phyloP scores from a whole-genome alignment of 1,140 invertebrate genomes.

The Dreissena polymorpha region DNA sequence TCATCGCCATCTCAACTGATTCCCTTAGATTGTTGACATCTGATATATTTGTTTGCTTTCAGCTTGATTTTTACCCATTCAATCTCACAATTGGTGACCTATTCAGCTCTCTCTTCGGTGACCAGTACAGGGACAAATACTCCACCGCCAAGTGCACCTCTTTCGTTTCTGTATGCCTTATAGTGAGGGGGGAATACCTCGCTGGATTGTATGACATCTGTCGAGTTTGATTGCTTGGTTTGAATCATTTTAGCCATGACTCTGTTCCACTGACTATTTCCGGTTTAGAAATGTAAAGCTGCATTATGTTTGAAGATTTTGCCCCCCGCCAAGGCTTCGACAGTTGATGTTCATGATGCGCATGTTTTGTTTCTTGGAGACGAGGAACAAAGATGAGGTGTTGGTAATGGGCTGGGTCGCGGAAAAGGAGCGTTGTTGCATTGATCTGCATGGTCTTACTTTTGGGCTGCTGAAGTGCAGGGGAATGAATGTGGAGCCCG shows the following conservation, averaged over 20 bases:
- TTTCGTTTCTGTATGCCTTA: too few species aligned
- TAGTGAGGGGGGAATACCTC: constrained; percentile 43
- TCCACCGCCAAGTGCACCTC: too few species aligned
- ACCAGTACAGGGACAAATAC: too few species aligned
- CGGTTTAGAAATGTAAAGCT: constrained; percentile 20
- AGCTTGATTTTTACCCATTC: constrained; percentile 47
- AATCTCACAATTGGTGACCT: constrained; percentile 51
- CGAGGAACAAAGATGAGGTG: neutral
- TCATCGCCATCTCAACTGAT: neutral
- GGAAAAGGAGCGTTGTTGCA: neutral
- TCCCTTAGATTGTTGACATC: constrained; percentile 4
- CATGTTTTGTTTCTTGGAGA: constrained; percentile 15
- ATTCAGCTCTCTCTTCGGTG: constrained; percentile 37
- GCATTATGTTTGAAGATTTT: constrained; percentile 29
- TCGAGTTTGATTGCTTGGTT: constrained; percentile 11
- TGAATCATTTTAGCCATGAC: constrained; percentile 12
- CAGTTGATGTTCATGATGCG: constrained; percentile 25
- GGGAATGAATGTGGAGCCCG: neutral
- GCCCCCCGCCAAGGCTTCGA: neutral
- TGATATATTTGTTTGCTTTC: constrained; percentile 8
- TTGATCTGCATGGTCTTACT: constrained; percentile 28
- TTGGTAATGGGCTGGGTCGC: neutral
- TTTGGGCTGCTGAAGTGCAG: neutral
- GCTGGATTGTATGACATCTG: constrained; percentile 17
- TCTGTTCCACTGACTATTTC: too few species aligned